Conservation (phyloP, 1,140 invertebrate species). For the Microplitis mediator region DNA sequence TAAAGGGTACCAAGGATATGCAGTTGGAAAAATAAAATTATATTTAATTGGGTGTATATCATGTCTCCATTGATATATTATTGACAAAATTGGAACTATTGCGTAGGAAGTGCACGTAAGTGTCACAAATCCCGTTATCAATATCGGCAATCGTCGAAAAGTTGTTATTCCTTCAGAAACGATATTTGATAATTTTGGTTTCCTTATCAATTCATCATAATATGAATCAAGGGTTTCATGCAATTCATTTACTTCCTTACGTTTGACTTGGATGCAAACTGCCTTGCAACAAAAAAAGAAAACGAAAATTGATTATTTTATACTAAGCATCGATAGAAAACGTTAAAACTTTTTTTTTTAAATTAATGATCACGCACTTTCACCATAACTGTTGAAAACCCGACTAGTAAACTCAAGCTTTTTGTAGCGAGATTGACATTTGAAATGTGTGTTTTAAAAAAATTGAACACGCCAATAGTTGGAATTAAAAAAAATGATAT, state of each 20-base stretch:
- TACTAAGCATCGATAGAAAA: neutral
- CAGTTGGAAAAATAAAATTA: constrained; percentile 3
- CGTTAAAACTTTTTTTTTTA: neutral
- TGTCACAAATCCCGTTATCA: neutral
- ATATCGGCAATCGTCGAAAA: neutral
- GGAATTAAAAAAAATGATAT: neutral
- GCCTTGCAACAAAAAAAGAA: constrained; percentile 6
- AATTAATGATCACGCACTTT: constrained; percentile 19
- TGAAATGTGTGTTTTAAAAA: constrained; percentile 8
- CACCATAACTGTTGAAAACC: constrained; percentile 13
- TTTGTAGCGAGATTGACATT: constrained; percentile 25
- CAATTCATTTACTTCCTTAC: neutral
- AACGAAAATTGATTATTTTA: neutral
- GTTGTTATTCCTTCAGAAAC: neutral
- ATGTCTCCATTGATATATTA: neutral
- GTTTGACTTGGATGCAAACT: neutral
- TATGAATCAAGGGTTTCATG: neutral
- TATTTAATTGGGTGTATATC: constrained; percentile 12
- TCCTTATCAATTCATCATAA: neutral
- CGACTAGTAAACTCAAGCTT: constrained; percentile 8
- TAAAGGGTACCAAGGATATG: constrained; percentile 11
- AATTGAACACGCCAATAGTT: constrained; percentile 8
- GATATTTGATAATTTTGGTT: neutral
- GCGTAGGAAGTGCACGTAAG: neutral
- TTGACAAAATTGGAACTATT: neutral